These are phyloP conservation scores for Heliconius hermathena DNA, from an alignment of 1,140 invertebrate genomes.

Conservation along the genomic window DNA sequence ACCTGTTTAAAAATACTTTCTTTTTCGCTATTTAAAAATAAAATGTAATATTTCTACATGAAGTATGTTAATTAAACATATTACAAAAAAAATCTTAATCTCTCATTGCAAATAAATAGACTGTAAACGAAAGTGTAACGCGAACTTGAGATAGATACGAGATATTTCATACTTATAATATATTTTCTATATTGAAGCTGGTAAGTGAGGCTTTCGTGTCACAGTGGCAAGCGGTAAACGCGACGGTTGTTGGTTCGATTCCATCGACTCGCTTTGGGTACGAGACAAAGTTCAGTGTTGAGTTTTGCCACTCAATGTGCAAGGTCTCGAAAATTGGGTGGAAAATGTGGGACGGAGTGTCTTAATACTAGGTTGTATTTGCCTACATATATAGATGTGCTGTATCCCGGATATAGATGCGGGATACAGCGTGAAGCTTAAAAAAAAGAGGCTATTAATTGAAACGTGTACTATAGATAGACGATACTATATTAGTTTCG, in stretches of 20 bases:
- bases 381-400: neutral
- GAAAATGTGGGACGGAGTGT: neutral
- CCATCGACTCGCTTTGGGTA: neutral
- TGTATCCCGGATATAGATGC: neutral
- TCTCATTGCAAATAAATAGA: slow-evolving; percentile 13
- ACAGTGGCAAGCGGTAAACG: neutral
- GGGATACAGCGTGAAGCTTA: neutral
- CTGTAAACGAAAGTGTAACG: slow-evolving; percentile 12
- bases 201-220: neutral
- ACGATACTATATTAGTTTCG: neutral
- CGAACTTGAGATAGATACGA: neutral
- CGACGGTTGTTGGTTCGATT: neutral
- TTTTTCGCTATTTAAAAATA: neutral
- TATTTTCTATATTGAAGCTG: slow-evolving; percentile 6
- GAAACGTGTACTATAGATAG: neutral
- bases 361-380: neutral
- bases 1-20: neutral
- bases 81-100: slow-evolving; percentile 10
- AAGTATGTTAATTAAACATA: neutral
- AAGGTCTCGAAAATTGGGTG: neutral
- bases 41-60: neutral
- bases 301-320: neutral
- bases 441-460: neutral
- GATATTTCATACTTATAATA: neutral
- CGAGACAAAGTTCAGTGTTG: too few species aligned